Percentiles rank a stretch among this genome's conserved stretches.
phyloP scores from a whole-genome alignment of 2,888 invertebrate species.

The Adela reaumurella region DNA sequence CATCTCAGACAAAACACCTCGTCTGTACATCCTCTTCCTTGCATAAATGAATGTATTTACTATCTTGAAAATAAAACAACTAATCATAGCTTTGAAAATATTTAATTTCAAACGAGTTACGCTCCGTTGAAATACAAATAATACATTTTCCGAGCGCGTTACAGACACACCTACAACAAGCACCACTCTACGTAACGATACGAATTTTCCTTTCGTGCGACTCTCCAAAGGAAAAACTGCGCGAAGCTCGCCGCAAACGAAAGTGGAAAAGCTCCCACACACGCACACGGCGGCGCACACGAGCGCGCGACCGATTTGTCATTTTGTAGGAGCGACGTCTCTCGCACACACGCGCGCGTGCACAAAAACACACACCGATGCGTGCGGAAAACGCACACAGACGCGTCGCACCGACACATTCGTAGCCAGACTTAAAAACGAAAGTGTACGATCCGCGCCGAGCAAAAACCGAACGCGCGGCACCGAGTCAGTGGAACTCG shows the following conservation, averaged over 20 bases:
- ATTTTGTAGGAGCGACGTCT: constrained; percentile 6
- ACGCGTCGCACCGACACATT: constrained; percentile 16
- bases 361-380: constrained; percentile 25
- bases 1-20: too few relatives aligned
- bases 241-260: constrained; percentile 35
- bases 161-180: too few relatives aligned
- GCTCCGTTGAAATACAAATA: too few relatives aligned
- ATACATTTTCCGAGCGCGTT: too few relatives aligned
- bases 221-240: constrained; percentile 11
- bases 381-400: constrained; percentile 15
- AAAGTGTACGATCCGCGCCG: constrained; percentile 51
- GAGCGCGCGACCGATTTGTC: background rate
- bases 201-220: background rate
- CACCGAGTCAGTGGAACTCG: constrained; percentile 55
- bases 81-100: too few relatives aligned
- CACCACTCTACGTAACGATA: too few relatives aligned
- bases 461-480: constrained; percentile 33
- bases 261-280: constrained; percentile 42
- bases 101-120: too few relatives aligned
- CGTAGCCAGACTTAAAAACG: constrained; percentile 37
- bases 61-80: too few relatives aligned
- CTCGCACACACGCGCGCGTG: constrained; percentile 28
- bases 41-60: too few relatives aligned
- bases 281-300: too few relatives aligned
- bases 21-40: too few relatives aligned